phyloP scores from a whole-genome alignment of 2,888 invertebrate species.

The Eumacrocentrus americanus region DNA sequence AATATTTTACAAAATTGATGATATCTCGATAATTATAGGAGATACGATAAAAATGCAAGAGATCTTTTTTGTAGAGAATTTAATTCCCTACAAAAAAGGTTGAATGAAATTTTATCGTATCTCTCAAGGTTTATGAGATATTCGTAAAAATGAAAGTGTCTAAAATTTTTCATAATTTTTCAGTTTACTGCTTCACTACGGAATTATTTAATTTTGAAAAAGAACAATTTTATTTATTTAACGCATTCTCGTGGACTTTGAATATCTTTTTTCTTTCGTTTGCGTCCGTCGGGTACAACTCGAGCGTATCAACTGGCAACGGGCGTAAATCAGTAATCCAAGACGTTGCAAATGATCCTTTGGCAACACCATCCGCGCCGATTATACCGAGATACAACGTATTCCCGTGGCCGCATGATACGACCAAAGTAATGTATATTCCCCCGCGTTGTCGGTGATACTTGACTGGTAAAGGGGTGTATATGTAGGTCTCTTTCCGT shows the following conservation, averaged over 20 bases:
- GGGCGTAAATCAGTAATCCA: conserved; percentile 48
- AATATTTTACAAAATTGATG: too few relatives aligned
- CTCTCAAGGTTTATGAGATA: too few relatives aligned
- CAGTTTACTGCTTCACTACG: too few relatives aligned
- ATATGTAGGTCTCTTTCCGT: conserved; percentile 18
- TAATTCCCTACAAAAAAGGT: too few relatives aligned
- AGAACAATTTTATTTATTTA: neutral
- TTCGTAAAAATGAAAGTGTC: too few relatives aligned
- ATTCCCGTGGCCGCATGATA: conserved; percentile 14
- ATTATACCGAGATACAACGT: conserved; percentile 37
- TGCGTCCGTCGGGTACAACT: conserved; percentile 16
- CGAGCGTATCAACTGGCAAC: conserved; percentile 37
- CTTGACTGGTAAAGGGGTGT: conserved; percentile 9
- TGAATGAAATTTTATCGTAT: too few relatives aligned
- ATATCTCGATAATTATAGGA: too few relatives aligned
- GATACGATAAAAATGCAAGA: too few relatives aligned
- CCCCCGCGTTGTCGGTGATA: neutral
- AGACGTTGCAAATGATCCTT: conserved; percentile 48
- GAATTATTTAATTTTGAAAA: neutral
- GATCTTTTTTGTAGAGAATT: too few relatives aligned
- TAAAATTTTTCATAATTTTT: too few relatives aligned
- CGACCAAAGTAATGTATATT: conserved; percentile 7
- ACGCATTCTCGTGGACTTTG: neutral
- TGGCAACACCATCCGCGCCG: conserved; percentile 38
- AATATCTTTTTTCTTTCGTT: neutral